These are phyloP conservation scores for Sphyrna mokarran DNA, from an alignment of 2,113 vertebrate genomes.

Conservation along the genomic window DNA sequence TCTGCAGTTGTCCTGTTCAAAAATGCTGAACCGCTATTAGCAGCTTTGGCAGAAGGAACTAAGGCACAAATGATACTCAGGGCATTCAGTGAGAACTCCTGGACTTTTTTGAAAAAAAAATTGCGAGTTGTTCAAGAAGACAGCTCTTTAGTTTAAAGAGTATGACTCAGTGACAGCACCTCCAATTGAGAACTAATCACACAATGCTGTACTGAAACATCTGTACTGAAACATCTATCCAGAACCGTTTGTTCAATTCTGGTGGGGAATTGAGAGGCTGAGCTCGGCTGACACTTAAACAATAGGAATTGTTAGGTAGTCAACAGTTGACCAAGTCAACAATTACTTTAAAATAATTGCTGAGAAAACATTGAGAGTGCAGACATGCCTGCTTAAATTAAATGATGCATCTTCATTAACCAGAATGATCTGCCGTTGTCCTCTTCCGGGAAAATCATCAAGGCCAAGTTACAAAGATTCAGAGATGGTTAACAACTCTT, in stretches of 20 bases:
- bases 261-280: neutral
- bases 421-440: neutral
- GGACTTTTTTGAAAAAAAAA: neutral
- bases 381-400: neutral
- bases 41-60: neutral
- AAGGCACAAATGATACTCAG: neutral
- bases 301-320: neutral
- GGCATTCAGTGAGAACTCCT: neutral
- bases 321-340: neutral
- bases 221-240: neutral
- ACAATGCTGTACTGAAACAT: neutral
- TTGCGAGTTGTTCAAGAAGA: neutral
- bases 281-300: neutral
- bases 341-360: neutral
- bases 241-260: neutral
- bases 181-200: neutral
- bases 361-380: neutral
- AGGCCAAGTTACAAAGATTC: neutral
- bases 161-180: neutral
- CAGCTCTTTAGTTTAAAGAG: neutral
- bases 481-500: neutral
- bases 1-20: neutral
- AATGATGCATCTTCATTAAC: neutral
- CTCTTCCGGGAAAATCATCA: neutral
- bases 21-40: neutral